Conservation (phyloP, 2,888 invertebrate genomes). For the Ecdyonurus torrentis region DNA sequence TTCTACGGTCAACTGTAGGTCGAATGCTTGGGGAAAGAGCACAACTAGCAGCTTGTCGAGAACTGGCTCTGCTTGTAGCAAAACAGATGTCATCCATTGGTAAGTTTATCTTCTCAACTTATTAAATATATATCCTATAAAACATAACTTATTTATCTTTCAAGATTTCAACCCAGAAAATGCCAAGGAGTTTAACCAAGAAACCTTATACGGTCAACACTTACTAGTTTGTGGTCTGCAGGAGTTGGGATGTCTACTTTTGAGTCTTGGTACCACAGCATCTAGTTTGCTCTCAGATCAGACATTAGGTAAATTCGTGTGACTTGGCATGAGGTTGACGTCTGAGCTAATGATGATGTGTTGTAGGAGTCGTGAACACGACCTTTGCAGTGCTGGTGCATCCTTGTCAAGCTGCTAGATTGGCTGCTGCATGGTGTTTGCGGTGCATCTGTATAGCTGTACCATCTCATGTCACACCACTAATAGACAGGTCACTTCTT, state of each 20-base stretch:
- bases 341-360: neutral
- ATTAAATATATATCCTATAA: no score
- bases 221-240: constrained; percentile 83
- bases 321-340: neutral
- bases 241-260: constrained; percentile 78
- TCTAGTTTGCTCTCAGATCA: constrained; percentile 79
- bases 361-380: constrained; percentile 53
- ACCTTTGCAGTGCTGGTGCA: constrained; percentile 75
- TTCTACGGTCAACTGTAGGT: constrained; percentile 78
- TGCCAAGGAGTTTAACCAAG: constrained; percentile 80
- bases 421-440: constrained; percentile 90
- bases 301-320: constrained; percentile 46
- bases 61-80: constrained; percentile 77
- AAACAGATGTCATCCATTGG: constrained; percentile 89
- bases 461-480: constrained; percentile 83
- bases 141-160: no score
- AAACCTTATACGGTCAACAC: constrained; percentile 80
- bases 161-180: constrained; percentile 78
- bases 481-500: constrained; percentile 49
- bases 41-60: constrained; percentile 87
- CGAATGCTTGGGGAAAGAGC: constrained; percentile 94
- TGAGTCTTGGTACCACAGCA: constrained; percentile 88
- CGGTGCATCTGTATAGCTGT: constrained; percentile 84
- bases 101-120: constrained; percentile 16
- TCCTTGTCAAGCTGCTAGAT: constrained; percentile 81